Percentiles rank a stretch among this genome's conserved stretches.
Conservation (phyloP, 2,797 vertebrate genomes). For the Loriculus beryllinus region DNA sequence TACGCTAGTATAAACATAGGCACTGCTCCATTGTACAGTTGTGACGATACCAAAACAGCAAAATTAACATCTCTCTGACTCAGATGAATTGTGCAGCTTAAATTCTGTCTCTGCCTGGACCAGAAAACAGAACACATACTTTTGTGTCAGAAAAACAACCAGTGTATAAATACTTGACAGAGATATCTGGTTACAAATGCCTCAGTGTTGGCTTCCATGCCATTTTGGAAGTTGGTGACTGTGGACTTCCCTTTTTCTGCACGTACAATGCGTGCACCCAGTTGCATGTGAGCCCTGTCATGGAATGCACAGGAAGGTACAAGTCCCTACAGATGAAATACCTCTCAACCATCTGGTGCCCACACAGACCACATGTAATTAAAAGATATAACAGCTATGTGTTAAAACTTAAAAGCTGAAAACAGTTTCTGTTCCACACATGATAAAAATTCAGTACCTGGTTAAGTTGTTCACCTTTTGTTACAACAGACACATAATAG, state of each 20-base stretch:
- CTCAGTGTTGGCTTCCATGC: background rate
- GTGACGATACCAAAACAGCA: background rate
- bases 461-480: background rate
- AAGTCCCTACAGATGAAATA: background rate
- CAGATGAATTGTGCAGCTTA: background rate
- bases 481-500: background rate
- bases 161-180: background rate
- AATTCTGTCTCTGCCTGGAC: background rate
- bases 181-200: background rate
- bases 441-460: background rate
- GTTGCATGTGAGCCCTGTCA: background rate
- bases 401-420: background rate
- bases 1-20: background rate
- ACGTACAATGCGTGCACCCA: accelerated
- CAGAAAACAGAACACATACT: background rate
- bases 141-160: background rate
- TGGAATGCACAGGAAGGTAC: background rate
- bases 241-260: background rate
- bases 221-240: background rate
- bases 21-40: background rate
- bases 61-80: background rate
- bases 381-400: background rate
- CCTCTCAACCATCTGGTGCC: background rate
- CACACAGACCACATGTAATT: background rate
- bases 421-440: background rate